Conservation (phyloP, 2,888 invertebrate species). For the Callyntrura sp. region DNA sequence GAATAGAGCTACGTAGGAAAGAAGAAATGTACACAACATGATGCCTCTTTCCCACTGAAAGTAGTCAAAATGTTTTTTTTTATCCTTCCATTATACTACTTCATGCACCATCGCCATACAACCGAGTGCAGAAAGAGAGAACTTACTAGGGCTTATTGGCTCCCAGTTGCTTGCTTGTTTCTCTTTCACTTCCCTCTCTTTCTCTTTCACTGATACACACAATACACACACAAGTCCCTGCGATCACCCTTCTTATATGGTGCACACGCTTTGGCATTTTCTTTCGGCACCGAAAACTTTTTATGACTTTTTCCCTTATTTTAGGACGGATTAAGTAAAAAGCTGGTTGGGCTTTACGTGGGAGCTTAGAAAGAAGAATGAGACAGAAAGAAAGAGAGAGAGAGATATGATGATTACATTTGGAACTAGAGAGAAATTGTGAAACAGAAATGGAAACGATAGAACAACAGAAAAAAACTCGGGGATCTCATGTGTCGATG, state of each 20-base stretch:
- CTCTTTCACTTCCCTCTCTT: background rate
- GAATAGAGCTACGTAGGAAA: conserved; percentile 45
- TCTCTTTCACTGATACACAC: conserved; percentile 48
- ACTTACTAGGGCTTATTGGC: conserved; percentile 69
- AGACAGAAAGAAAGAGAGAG: conserved; percentile 22
- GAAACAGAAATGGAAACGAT: conserved; percentile 25
- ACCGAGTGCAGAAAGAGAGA: conserved; percentile 34
- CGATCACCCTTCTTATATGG: conserved; percentile 1
- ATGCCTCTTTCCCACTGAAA: conserved; percentile 23
- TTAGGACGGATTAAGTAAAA: conserved; percentile 75
- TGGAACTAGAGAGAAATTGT: conserved; percentile 35
- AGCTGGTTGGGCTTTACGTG: conserved; percentile 62
- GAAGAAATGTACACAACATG: conserved; percentile 50
- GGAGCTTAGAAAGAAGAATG: conserved; percentile 1
- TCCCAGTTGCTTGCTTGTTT: conserved; percentile 53
- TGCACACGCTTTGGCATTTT: conserved; percentile 59
- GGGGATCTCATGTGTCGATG: conserved; percentile 4
- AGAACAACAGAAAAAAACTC: conserved; percentile 25
- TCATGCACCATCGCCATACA: conserved; percentile 8
- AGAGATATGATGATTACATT: conserved; percentile 48
- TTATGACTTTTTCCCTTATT: conserved; percentile 71
- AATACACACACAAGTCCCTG: conserved; percentile 11
- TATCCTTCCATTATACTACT: conserved; percentile 6
- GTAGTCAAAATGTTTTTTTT: conserved; percentile 58
- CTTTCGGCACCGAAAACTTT: conserved; percentile 71